Evolutionary conservation across 2,797 vertebrate species (phyloP).

Genomic region (Chelidonichthys spinosus): DNA sequence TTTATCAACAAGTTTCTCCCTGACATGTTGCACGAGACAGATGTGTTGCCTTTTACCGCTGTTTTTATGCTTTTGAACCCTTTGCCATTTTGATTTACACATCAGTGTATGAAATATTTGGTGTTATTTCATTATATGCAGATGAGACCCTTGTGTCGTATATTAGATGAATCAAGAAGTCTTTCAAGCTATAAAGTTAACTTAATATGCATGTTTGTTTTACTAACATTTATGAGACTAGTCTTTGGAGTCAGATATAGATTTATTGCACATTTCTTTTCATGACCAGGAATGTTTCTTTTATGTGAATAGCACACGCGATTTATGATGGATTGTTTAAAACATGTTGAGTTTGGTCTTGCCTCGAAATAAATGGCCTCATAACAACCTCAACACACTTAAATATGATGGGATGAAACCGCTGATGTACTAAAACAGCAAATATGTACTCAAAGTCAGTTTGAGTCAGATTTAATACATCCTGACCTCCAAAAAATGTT

Average conservation of each 20-base stretch:
- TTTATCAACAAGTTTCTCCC: neutral
- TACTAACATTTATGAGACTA: neutral
- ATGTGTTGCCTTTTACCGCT: neutral
- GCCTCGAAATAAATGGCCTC: neutral
- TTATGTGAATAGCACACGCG: neutral
- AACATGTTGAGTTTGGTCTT: neutral
- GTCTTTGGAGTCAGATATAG: neutral
- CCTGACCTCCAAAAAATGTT: no score
- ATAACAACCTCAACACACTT: neutral
- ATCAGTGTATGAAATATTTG: neutral
- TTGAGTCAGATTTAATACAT: neutral
- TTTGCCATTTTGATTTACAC: neutral
- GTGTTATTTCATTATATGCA: neutral
- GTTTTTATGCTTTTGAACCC: neutral
- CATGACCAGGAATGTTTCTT: neutral
- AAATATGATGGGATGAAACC: neutral
- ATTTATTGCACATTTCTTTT: neutral
- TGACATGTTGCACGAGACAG: neutral
- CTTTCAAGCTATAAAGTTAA: constrained; percentile 1
- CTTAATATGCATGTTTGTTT: neutral
- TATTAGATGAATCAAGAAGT: neutral
- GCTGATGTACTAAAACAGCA: neutral
- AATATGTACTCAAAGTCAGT: neutral
- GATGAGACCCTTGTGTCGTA: neutral
- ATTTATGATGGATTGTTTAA: neutral